Conservation (phyloP, 2,113 vertebrate species). For the Trinectes maculatus region DNA sequence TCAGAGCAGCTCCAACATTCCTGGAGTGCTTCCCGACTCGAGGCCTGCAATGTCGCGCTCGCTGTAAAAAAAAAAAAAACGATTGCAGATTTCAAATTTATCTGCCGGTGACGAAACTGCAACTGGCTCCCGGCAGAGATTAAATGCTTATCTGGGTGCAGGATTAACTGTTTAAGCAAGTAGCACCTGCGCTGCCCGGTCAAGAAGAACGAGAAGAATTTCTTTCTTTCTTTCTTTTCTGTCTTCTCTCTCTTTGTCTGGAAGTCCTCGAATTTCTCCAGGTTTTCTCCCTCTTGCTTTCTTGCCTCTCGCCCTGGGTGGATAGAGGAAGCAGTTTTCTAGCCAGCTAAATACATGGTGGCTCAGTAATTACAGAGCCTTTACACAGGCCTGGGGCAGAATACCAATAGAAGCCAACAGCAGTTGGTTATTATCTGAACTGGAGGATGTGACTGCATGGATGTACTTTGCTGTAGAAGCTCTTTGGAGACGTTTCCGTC, state of each 20-base stretch:
- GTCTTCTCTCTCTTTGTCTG: no score
- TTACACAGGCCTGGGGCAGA: conserved; percentile 68
- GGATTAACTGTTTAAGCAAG: conserved; percentile 37
- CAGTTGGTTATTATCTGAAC: conserved; percentile 67
- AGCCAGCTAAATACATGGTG: conserved; percentile 77
- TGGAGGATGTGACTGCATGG: conserved; percentile 48
- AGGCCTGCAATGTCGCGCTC: conserved; percentile 46
- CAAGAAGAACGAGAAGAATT: conserved; percentile 4
- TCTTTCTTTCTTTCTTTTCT: conserved; percentile 16
- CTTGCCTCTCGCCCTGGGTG: conserved; percentile 46
- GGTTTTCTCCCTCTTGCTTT: conserved; percentile 42
- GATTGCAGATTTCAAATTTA: conserved; percentile 55
- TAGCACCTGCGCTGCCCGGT: conserved; percentile 7
- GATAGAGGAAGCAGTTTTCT: conserved; percentile 57
- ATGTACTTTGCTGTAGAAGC: conserved; percentile 37
- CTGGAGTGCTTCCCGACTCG: conserved; percentile 60
- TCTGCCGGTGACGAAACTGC: conserved; percentile 47
- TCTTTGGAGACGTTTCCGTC: conserved; percentile 18
- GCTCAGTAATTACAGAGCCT: conserved; percentile 75
- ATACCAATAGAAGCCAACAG: conserved; percentile 64
- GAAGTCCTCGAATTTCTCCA: conserved; percentile 28
- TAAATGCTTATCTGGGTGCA: conserved; percentile 37
- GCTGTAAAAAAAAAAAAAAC: conserved; percentile 47
- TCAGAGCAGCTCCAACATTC: conserved; percentile 59
- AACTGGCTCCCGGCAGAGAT: conserved; percentile 48